Conservation (phyloP, 2,888 invertebrate genomes). For the Norana najaformis region DNA sequence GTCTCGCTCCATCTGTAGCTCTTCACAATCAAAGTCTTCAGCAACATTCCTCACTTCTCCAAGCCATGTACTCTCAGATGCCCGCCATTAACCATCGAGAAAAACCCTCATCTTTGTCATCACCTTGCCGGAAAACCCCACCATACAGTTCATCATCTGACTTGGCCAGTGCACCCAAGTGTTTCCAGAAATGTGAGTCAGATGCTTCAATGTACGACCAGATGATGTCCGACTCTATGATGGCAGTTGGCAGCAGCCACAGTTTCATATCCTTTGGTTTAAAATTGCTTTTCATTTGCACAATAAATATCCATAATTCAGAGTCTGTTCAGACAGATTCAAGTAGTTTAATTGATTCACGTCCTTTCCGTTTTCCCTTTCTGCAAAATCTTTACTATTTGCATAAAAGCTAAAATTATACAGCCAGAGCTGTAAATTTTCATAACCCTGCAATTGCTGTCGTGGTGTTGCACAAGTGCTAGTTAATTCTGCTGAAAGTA, state of each 20-base stretch:
- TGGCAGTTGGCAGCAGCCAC: constrained; percentile 26
- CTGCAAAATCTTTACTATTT: constrained; percentile 13
- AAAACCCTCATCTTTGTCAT: not conserved
- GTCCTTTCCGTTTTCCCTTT: not conserved
- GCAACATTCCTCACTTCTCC: constrained; percentile 41
- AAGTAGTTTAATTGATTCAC: constrained; percentile 1
- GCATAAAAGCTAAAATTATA: not conserved
- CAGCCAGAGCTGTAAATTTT: not conserved
- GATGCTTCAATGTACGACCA: constrained; percentile 29
- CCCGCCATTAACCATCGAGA: not conserved
- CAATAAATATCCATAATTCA: not conserved
- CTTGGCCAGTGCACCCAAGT: not conserved
- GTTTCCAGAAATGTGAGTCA: constrained; percentile 28
- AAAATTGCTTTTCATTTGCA: not conserved
- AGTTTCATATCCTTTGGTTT: constrained; percentile 44
- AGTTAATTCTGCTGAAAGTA: not conserved
- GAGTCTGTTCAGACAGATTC: not conserved
- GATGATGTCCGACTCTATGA: constrained; percentile 36
- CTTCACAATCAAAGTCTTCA: constrained; percentile 94
- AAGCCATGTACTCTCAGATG: constrained; percentile 68
- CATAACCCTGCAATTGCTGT: not conserved
- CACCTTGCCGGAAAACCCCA: not conserved
- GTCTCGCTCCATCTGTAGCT: constrained; percentile 91
- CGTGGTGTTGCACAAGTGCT: not conserved
- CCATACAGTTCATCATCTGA: not conserved